Evolutionary conservation across 2,888 invertebrate species (phyloP), one percentile per base, ranked within the genome.

Genomic region (Hypselothyrea guttata): DNA sequence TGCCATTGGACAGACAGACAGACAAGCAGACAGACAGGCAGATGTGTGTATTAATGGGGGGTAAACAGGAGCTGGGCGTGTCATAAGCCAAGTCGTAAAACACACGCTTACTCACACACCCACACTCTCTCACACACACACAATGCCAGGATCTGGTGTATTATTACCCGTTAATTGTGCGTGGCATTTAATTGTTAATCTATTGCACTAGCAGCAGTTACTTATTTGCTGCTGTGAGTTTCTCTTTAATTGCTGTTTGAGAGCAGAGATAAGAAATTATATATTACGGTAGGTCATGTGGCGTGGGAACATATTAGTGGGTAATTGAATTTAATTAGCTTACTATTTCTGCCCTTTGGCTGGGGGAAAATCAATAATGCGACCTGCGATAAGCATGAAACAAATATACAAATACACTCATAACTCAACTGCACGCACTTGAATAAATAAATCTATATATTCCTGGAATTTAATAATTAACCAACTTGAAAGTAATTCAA

Each of bases 101-200:
- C 56, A 71, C 67, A 72, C 61, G 42, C 48, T 42, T 33, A 47
- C 67, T 51, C 55, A 48, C n/a, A 13, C 28, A 49, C 34, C 53
- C 11, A 41, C 12, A 12, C 31, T 18, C 12, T 34, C 11, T 33
- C 51, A 58, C 59, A 42, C 16, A 49, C 44, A 30, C n/a, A 44
- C 53, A 58, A 46, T 42, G 22, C 46, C 48, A 34, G 11, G 13
- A 52, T 30, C 48, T 37, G 46, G 40, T 55, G 42, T 59, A 70
- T 83, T 73, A 83, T 70, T 78, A 62, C 60, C 38, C 84, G 77
- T 77, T 81, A 79, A 79, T 79, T 81, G 84, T 61, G 74, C 68
- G 62, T 84, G 71, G 84, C 68, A 77, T 77, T 77, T 77, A 84
- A 79, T 84, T 84, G 77, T 68, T 68, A 84, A 84, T 77, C 77